A percentile compares a stretch with the other conserved stretches of the same genome.
Conservation (phyloP, 2,888 invertebrate genomes). For the Coecobrya sp. region DNA sequence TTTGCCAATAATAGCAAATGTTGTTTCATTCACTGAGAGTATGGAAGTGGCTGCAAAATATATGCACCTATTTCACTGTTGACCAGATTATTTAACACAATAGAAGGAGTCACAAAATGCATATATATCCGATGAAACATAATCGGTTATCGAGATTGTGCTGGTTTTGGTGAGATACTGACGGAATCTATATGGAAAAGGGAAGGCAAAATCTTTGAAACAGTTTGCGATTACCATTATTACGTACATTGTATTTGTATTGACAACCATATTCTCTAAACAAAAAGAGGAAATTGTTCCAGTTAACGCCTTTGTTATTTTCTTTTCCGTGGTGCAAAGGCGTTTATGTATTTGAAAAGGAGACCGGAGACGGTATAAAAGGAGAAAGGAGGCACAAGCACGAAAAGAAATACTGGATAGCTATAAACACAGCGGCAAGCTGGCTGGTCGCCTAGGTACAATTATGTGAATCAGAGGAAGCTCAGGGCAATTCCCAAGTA, state of each 20-base stretch:
- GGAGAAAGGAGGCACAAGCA: background rate
- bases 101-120: background rate
- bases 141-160: no score
- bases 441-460: background rate
- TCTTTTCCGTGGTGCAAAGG: background rate
- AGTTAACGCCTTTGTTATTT: constrained; percentile 58
- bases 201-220: background rate
- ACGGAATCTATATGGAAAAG: background rate
- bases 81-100: background rate
- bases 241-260: constrained; percentile 38
- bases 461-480: constrained; percentile 8
- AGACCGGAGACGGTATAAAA: background rate
- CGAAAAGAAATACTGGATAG: background rate
- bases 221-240: constrained; percentile 10
- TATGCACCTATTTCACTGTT: no score
- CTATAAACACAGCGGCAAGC: background rate
- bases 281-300: constrained; percentile 55
- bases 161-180: background rate
- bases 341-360: constrained; percentile 9
- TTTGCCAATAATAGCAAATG: background rate
- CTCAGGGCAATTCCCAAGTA: background rate
- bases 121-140: background rate
- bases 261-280: constrained; percentile 21
- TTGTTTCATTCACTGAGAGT: background rate
- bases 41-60: background rate